Conservation (phyloP, 2,888 invertebrate genomes). For the Sabatieria punctata region DNA sequence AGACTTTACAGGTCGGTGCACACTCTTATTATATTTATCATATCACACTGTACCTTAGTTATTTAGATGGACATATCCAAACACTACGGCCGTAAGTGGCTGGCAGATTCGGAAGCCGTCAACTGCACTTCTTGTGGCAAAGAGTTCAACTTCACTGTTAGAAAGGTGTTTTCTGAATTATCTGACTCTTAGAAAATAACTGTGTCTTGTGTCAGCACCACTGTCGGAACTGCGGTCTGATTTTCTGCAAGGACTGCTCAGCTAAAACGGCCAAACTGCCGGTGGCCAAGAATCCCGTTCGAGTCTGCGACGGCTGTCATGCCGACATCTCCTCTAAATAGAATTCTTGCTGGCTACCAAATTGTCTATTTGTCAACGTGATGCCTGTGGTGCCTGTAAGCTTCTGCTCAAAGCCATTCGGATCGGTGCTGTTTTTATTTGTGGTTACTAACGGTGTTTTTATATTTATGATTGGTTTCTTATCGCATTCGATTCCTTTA, state of each 20-base stretch:
- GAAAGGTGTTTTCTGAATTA: constrained; percentile 34
- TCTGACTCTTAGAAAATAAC: too few relatives aligned
- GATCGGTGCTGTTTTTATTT: too few relatives aligned
- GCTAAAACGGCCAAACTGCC: constrained; percentile 37
- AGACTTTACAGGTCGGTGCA: constrained; percentile 45
- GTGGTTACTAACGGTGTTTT: too few relatives aligned
- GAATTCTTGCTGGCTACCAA: too few relatives aligned
- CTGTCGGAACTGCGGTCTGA: constrained; percentile 43
- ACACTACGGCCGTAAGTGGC: constrained; percentile 41
- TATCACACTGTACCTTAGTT: too few relatives aligned
- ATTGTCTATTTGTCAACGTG: too few relatives aligned
- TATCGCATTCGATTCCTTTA: too few relatives aligned
- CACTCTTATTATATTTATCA: too few relatives aligned
- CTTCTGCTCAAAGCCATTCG: too few relatives aligned
- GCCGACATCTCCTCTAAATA: too few relatives aligned
- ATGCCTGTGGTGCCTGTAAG: too few relatives aligned
- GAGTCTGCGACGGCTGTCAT: constrained; percentile 42
- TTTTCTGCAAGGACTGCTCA: constrained; percentile 43
- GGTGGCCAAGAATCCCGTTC: constrained; percentile 40
- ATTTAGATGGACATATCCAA: constrained; percentile 43
- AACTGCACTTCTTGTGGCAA: constrained; percentile 40
- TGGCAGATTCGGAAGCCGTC: constrained; percentile 41
- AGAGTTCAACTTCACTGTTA: constrained; percentile 37
- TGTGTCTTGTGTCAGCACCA: constrained; percentile 43
- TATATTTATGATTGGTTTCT: too few relatives aligned